Percentiles rank a stretch among this genome's conserved stretches.
Evolutionary conservation across 2,797 vertebrate species (phyloP).

Genomic region (Gephyroberyx darwinii): DNA sequence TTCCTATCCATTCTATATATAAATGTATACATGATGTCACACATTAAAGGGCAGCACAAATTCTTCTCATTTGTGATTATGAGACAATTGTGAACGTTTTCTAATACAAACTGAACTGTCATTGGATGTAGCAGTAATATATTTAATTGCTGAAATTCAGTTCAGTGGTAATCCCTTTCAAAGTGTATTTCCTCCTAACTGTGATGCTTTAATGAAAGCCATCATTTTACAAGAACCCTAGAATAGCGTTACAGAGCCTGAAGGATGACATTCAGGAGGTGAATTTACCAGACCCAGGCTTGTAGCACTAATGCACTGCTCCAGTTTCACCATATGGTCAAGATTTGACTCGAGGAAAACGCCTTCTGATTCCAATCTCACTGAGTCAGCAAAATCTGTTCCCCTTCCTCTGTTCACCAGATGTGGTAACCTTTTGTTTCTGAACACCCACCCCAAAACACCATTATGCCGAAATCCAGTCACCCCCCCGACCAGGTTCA

Average conservation of each 20-base stretch:
- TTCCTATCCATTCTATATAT: not conserved
- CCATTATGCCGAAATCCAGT: conserved; percentile 35
- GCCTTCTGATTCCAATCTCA: conserved; percentile 65
- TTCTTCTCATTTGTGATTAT: not conserved
- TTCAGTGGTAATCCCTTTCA: conserved; percentile 29
- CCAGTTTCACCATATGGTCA: conserved; percentile 72
- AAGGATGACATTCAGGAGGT: conserved; percentile 45
- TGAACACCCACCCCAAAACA: conserved; percentile 38
- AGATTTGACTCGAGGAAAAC: conserved; percentile 59
- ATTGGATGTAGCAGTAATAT: conserved; percentile 18
- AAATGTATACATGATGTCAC: conserved; percentile 5
- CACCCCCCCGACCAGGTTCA: not conserved
- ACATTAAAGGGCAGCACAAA: not conserved
- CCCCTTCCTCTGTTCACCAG: conserved; percentile 70
- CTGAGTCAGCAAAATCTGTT: conserved; percentile 70
- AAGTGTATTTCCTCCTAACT: conserved; percentile 34
- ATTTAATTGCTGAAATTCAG: conserved; percentile 31
- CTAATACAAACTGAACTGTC: conserved; percentile 6
- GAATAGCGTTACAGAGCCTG: conserved; percentile 26
- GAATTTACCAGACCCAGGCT: conserved; percentile 47
- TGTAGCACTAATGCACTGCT: conserved; percentile 32
- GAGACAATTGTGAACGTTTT: conserved; percentile 5
- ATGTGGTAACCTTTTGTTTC: conserved; percentile 66
- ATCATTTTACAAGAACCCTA: conserved; percentile 7
- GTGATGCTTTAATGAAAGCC: conserved; percentile 31